A percentile compares a stretch with the other conserved stretches of the same genome.
Conservation (phyloP, 92 coral and sea anemone genomes). For the Paramuricea clavata region DNA sequence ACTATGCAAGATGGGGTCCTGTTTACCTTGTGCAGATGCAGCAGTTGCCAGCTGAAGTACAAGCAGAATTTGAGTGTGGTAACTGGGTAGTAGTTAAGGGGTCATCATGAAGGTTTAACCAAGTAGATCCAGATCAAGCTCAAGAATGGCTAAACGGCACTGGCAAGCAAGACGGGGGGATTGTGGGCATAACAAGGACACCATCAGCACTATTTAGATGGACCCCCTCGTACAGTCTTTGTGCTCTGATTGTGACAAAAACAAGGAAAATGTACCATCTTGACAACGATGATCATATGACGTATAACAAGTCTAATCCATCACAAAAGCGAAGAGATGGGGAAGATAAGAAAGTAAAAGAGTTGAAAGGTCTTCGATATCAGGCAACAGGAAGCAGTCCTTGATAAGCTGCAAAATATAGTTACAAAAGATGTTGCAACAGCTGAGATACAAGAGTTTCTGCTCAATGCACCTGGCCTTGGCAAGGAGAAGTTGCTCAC, state of each 20-base stretch:
- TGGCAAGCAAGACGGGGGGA: slow-evolving; percentile 47
- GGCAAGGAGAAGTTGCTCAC: too few species aligned
- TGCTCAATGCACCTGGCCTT: too few species aligned
- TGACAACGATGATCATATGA: neutral
- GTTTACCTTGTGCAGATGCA: slow-evolving; percentile 57
- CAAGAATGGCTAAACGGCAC: slow-evolving; percentile 56
- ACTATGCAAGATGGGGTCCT: slow-evolving; percentile 57
- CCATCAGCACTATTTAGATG: neutral
- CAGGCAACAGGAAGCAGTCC: too few species aligned
- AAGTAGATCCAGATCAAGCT: slow-evolving; percentile 46
- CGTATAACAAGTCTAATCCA: neutral
- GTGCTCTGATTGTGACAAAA: slow-evolving; percentile 4
- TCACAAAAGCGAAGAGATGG: slow-evolving; percentile 28
- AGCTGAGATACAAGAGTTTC: too few species aligned
- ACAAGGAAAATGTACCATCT: neutral
- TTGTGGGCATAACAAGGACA: slow-evolving; percentile 1
- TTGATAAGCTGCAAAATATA: too few species aligned
- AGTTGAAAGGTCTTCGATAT: slow-evolving; percentile 35
- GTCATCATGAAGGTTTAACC: slow-evolving; percentile 13
- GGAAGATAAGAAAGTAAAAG: slow-evolving; percentile 35
- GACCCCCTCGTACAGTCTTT: slow-evolving; percentile 11
- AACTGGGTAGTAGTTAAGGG: slow-evolving; percentile 42
- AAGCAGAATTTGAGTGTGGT: slow-evolving; percentile 43
- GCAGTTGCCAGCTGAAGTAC: slow-evolving; percentile 45
- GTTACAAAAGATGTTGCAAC: too few species aligned